A percentile compares a stretch with the other conserved stretches of the same genome.
Conservation (phyloP, 2,113 vertebrate genomes). For the Paraplagusia blochii region DNA sequence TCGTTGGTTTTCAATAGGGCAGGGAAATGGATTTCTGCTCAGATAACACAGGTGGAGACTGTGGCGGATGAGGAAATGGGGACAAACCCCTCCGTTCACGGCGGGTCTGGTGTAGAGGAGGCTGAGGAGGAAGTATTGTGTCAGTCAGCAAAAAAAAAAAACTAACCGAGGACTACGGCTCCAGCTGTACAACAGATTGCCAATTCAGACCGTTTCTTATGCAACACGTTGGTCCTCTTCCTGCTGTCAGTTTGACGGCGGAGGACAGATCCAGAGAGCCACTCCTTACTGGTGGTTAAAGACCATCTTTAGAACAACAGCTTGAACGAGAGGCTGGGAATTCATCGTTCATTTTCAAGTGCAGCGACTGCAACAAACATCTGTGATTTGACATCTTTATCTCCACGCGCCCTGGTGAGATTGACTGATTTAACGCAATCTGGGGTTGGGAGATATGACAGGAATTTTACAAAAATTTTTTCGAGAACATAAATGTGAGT, state of each 20-base stretch:
- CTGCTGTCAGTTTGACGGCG: neutral
- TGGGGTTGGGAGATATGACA: neutral
- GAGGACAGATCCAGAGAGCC: neutral
- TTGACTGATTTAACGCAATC: too few relatives aligned
- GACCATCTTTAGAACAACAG: neutral
- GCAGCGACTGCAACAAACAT: neutral
- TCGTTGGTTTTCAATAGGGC: slow-evolving; percentile 19
- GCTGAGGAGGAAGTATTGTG: neutral
- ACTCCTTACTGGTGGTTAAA: neutral
- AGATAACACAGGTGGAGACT: slow-evolving; percentile 26
- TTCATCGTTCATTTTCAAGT: neutral
- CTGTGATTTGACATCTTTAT: neutral
- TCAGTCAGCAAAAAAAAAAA: slow-evolving; percentile 4
- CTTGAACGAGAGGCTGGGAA: neutral
- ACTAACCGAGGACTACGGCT: slow-evolving; percentile 1
- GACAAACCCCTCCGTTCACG: slow-evolving; percentile 4
- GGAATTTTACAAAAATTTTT: neutral
- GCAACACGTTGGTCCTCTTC: neutral
- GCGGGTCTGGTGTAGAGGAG: neutral
- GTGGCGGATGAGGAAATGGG: slow-evolving; percentile 15
- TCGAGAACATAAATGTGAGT: too few relatives aligned
- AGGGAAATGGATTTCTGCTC: slow-evolving; percentile 37
- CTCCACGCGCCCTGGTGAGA: neutral
- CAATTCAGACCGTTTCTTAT: neutral
- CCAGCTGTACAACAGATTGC: neutral